phyloP scores from a whole-genome alignment of 2,797 vertebrate species.

The Erpetoichthys calabaricus region DNA sequence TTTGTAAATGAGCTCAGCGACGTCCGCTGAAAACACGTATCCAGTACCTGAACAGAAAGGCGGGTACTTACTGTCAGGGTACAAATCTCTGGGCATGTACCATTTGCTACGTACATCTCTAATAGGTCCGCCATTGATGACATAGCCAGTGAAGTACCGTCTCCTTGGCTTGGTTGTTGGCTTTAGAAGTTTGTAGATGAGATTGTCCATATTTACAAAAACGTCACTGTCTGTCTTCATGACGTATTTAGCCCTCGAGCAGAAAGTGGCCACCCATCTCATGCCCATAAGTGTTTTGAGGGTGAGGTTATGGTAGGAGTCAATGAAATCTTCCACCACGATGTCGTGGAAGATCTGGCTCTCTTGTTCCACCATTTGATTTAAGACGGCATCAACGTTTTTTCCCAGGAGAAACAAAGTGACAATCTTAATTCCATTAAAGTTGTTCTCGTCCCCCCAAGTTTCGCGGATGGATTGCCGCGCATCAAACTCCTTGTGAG shows the following conservation, averaged over 20 bases:
- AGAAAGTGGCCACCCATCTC: constrained; percentile 91
- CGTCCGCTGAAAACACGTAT: constrained; percentile 89
- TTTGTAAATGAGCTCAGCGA: constrained; percentile 91
- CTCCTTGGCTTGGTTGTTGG: constrained; percentile 83
- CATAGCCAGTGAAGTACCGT: constrained; percentile 88
- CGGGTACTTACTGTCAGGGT: constrained; percentile 89
- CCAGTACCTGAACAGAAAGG: constrained; percentile 95
- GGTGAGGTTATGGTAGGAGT: constrained; percentile 94
- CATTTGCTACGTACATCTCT: constrained; percentile 93
- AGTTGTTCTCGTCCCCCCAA: constrained; percentile 89
- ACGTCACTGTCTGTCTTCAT: constrained; percentile 99
- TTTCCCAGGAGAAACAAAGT: constrained; percentile 84
- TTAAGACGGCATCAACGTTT: constrained; percentile 74
- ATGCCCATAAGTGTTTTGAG: constrained; percentile 97
- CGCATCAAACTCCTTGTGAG: constrained; percentile 94
- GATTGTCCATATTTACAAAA: constrained; percentile 98
- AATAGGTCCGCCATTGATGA: constrained; percentile 89
- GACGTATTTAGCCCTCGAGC: constrained; percentile 82
- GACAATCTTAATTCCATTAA: constrained; percentile 72
- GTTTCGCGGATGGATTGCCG: constrained; percentile 93
- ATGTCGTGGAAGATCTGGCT: constrained; percentile 97
- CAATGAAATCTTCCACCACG: constrained; percentile 89
- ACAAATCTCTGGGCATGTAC: constrained; percentile 94
- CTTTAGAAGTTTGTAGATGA: constrained; percentile 89
- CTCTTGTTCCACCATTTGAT: constrained; percentile 96